Evolutionary conservation across 2,113 vertebrate species (phyloP).

Genomic region (Carassius auratus): DNA sequence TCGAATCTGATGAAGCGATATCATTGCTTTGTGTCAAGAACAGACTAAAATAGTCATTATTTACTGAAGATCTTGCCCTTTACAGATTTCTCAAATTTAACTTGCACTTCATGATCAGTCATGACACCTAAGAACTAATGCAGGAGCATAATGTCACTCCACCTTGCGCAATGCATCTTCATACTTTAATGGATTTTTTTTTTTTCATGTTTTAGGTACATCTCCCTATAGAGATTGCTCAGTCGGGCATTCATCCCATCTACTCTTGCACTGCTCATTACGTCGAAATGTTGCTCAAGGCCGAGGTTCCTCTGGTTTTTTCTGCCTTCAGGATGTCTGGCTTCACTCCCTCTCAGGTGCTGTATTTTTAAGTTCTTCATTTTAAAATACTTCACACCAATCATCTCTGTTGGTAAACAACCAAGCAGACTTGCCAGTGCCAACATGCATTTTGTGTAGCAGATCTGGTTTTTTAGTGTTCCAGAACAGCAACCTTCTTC

Average conservation of each 20-base stretch:
- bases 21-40: not conserved
- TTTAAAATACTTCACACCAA: not conserved
- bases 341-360: conserved; percentile 93
- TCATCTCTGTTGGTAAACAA: not conserved
- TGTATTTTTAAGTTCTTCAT: not conserved
- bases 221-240: conserved; percentile 76
- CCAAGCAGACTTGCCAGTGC: not conserved
- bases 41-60: not conserved
- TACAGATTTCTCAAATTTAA: not conserved
- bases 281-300: conserved; percentile 91
- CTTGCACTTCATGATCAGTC: not conserved
- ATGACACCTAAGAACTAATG: not conserved
- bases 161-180: not conserved
- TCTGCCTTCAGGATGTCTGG: conserved; percentile 94
- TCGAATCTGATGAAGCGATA: not conserved
- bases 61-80: not conserved
- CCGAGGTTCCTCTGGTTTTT: conserved; percentile 89
- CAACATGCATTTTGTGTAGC: not conserved
- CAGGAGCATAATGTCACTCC: too few species aligned
- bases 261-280: conserved; percentile 90
- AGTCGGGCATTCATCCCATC: conserved; percentile 83
- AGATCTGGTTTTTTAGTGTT: not conserved
- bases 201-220: conserved; percentile 71
- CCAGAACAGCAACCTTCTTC: not conserved
- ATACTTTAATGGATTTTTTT: not conserved